These are phyloP conservation scores for Andrena camellia DNA, from an alignment of 2,888 invertebrate genomes.

Conservation along the genomic window DNA sequence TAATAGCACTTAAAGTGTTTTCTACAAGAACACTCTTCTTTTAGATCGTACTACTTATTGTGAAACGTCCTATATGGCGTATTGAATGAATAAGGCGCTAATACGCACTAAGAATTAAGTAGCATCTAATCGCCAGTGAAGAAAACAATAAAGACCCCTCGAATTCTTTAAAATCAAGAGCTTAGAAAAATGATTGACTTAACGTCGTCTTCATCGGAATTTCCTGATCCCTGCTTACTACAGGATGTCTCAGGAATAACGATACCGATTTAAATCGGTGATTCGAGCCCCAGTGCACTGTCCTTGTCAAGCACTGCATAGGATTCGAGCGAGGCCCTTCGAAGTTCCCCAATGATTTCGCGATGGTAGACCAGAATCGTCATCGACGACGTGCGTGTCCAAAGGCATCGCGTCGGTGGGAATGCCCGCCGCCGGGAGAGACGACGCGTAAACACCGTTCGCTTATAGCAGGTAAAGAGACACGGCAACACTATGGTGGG, in stretches of 20 bases:
- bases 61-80: conserved; percentile 15
- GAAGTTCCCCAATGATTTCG: not conserved
- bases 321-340: not conserved
- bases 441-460: conserved; percentile 77
- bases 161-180: not conserved
- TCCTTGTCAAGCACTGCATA: not conserved
- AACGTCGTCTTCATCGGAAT: not conserved
- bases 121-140: not conserved
- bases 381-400: not conserved
- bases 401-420: conserved; percentile 10
- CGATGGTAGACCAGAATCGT: not conserved
- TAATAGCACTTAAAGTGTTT: too few relatives aligned
- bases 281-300: not conserved
- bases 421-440: conserved; percentile 29
- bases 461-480: conserved; percentile 78
- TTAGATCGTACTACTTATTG: not conserved
- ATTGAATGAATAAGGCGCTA: conserved; percentile 30
- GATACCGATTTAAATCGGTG: too few relatives aligned
- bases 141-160: not conserved
- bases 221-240: too few relatives aligned
- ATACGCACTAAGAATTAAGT: conserved; percentile 66
- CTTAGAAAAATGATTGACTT: not conserved
- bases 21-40: too few relatives aligned
- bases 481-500: conserved; percentile 77
- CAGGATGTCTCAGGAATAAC: too few relatives aligned